Evolutionary conservation across 2,888 invertebrate genomes (phyloP), one percentile per base, ranked within the genome.

Genomic region (Epistrophe grossulariae): DNA sequence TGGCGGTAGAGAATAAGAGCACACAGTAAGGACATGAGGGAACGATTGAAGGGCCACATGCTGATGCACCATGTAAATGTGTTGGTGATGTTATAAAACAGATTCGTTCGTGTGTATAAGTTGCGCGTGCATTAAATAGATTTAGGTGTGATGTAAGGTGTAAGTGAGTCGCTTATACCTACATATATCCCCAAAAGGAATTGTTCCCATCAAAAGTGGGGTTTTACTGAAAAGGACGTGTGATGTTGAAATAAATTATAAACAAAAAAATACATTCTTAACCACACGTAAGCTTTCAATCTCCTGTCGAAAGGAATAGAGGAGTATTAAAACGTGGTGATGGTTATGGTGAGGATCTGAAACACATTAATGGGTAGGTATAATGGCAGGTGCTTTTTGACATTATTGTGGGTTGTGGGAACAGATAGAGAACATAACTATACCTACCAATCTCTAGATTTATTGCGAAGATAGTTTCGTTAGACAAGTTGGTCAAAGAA

Each of bases 71-170:
- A 52, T 52, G 31, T 24, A 59, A n/a, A 35, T 80, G 76, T 66
- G 28, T 55, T 62, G 45, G 48, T 81, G 59, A 43, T 72, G 19
- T 68, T 73, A n/a, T n/a, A 40, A 77, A 38, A 55, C 19, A 50
- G 5, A 52, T 66, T 28, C 31, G 35, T 13, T 79, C 70, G 64
- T 38, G 38, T 71, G 48, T 55, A 68, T 55, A 76, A 52, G 50
- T 68, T 60, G 68, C 76, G 77, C 68, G 81, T 84, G 80, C 81
- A 77, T 52, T 84, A 60, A 84, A 81, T 81, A 48, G 72, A 84
- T 68, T 73, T 40, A 68, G 77, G 55, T 59, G 43, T 28, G 62
- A 66, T 74, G 72, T 64, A 74, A 68, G 35, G 60, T 70, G 45
- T 62, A 50, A 62, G 62, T 62, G 35, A 79, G 43, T 64, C 74